Conservation (phyloP, 2,888 invertebrate genomes). For the Gryllus longicercus region DNA sequence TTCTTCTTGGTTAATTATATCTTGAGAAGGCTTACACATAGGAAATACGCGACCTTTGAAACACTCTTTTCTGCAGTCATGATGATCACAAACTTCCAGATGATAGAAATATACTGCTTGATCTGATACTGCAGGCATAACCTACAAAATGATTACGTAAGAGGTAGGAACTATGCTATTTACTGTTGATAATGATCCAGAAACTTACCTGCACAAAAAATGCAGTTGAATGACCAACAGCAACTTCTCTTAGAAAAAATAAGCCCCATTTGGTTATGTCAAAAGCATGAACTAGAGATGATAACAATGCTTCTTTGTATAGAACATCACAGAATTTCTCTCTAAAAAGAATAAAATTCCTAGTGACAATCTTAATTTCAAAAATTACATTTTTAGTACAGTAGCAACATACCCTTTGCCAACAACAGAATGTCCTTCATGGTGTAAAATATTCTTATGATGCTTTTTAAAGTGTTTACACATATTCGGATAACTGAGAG, state of each 20-base stretch:
- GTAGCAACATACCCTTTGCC: neutral
- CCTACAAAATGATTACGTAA: neutral
- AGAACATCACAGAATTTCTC: conserved; percentile 5
- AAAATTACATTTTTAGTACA: neutral
- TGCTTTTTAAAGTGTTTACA: neutral
- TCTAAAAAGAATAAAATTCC: neutral
- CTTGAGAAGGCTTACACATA: neutral
- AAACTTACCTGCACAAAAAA: neutral
- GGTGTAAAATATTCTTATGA: conserved; percentile 11
- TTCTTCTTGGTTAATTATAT: neutral
- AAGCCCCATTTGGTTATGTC: conserved; percentile 19
- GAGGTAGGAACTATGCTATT: no score
- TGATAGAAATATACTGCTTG: neutral
- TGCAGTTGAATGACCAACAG: neutral
- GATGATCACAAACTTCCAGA: neutral
- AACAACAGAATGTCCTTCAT: conserved; percentile 1
- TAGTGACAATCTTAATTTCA: neutral
- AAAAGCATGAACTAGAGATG: conserved; percentile 22
- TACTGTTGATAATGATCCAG: no score
- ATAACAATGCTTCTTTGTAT: neutral
- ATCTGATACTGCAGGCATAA: neutral
- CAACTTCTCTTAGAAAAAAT: conserved; percentile 20
- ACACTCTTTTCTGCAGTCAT: conserved; percentile 3
- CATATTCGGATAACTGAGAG: conserved; percentile 7
- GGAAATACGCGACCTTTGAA: neutral